Evolutionary conservation across 2,113 vertebrate genomes (phyloP).

Genomic region (Nannobrachium achirus): DNA sequence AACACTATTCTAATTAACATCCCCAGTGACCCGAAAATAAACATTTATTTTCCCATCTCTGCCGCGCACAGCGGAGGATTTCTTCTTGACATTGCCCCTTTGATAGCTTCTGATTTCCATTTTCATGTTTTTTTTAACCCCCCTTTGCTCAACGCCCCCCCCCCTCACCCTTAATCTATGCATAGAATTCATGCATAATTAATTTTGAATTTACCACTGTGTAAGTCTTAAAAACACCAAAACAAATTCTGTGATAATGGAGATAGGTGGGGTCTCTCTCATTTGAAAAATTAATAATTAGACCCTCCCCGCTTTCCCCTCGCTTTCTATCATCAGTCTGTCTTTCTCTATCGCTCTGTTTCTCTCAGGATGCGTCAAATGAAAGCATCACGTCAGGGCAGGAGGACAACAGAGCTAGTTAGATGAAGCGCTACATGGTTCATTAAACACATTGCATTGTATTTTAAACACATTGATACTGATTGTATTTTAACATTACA

Average conservation of each 20-base stretch:
- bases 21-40: constrained; percentile 86
- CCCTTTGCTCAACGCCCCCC: constrained; percentile 11
- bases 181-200: constrained; percentile 86
- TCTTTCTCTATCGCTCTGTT: too few relatives aligned
- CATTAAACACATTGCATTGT: too few relatives aligned
- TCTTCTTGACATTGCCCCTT: constrained; percentile 70
- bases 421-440: too few relatives aligned
- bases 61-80: constrained; percentile 61
- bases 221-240: constrained; percentile 76
- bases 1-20: constrained; percentile 89
- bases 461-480: too few relatives aligned
- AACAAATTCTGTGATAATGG: constrained; percentile 77
- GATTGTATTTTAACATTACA: too few relatives aligned
- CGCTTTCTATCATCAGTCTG: neutral
- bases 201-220: constrained; percentile 83
- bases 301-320: neutral
- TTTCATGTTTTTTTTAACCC: constrained; percentile 55
- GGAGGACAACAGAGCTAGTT: too few relatives aligned
- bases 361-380: neutral
- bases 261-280: constrained; percentile 68
- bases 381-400: neutral
- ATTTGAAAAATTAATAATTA: constrained; percentile 66
- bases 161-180: constrained; percentile 75
- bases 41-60: constrained; percentile 78
- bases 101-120: constrained; percentile 79